Base-by-base conservation (phyloP, 2,888 invertebrate species). In the Thymelicus sylvestris region DNA sequence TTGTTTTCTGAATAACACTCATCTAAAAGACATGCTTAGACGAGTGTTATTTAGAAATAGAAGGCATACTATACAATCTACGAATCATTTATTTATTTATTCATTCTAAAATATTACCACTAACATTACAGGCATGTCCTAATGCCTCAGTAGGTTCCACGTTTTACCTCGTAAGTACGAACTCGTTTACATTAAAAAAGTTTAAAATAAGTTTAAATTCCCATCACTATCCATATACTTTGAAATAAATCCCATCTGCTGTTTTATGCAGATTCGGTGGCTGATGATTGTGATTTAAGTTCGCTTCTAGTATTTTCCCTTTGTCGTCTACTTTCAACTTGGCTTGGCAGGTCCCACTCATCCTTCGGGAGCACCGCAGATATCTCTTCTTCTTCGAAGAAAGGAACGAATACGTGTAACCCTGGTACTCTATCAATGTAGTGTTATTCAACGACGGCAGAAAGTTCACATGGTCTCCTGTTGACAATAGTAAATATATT, bases 331-430 rank as follows among this genome's bases (percentile, higher is more conserved):
- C 66, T 41, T 79, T 81, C 6, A 85, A 68, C 12, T 76, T 73
- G 0, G 81, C 83, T 39, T 74, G 79, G 65, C 83, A 84, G 12
- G 65, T 65, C 12, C 78, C 79, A 12, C 65, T 68, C 5, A 63
- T 61, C 59, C 73, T 77, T 47, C 79, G 76, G 0, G 82, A 81
- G 39, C 82, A 82, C 55, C 78, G 79, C 79, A 81, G 80, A 31
- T 74, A 44, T 0, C 48, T 76, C 39, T 57, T 65, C 41, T 47
- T 70, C 63, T 60, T 70, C 8, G 50, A 38, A 13, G 52, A 52
- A 4, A 55, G 10, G 19, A 67, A 76, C 6, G 70, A 67, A 66
- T 44, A 73, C 4, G 59, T 73, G 24, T 72, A 73, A 7, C 47
- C 8, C 15, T 73, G 44, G 19, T 70, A 73, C 47, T 67, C 66